A percentile compares a stretch with the other conserved stretches of the same genome.
These are phyloP conservation scores for Upupa epops DNA, from an alignment of 2,113 vertebrate species.

Conservation along the genomic window DNA sequence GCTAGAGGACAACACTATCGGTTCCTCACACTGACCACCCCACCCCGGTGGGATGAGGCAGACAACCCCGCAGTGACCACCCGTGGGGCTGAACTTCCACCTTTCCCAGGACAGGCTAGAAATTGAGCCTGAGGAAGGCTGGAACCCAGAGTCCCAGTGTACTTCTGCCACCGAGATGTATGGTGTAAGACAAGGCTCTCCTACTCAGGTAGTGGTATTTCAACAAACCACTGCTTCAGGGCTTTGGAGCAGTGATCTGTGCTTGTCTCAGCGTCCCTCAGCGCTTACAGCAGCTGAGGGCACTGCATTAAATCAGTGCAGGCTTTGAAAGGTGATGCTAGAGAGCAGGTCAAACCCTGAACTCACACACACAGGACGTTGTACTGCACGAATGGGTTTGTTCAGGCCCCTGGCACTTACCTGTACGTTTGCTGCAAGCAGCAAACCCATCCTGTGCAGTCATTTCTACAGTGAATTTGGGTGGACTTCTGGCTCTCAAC, in stretches of 20 bases:
- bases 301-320: neutral
- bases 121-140: neutral
- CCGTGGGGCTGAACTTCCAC: fast-evolving
- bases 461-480: neutral
- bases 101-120: neutral
- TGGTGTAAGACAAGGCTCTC: neutral
- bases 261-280: neutral
- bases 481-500: neutral
- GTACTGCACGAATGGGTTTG: fast-evolving
- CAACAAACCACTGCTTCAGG: neutral
- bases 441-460: neutral
- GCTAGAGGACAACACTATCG: neutral
- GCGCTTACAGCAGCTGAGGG: neutral
- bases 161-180: neutral
- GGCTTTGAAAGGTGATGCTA: neutral
- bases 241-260: neutral
- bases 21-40: neutral
- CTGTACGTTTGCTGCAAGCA: neutral
- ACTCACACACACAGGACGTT: neutral
- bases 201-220: neutral
- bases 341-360: neutral
- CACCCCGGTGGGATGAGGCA: neutral
- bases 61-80: neutral
- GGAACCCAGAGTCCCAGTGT: neutral
- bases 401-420: neutral